Conservation (phyloP, 92 coral and sea anemone genomes). For the Muricea muricata region DNA sequence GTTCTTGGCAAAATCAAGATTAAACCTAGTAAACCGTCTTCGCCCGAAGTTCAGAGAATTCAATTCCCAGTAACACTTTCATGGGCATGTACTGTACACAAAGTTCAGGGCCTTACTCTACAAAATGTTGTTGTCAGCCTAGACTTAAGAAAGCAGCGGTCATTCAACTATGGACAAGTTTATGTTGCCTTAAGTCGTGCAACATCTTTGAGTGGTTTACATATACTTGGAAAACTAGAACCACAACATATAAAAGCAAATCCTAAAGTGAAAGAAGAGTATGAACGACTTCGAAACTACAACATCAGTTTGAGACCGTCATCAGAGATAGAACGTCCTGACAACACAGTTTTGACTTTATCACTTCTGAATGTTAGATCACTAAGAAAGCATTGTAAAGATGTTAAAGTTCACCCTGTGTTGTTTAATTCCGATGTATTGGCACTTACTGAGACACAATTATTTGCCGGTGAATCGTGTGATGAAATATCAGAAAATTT, state of each 20-base stretch:
- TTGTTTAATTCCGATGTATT: slow-evolving; percentile 49
- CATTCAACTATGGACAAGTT: no score
- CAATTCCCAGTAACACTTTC: no score
- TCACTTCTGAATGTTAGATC: slow-evolving; percentile 51
- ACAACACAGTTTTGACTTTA: not conserved
- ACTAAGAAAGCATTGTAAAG: slow-evolving; percentile 73
- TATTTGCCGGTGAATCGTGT: not conserved
- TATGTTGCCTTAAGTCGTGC: slow-evolving; percentile 74
- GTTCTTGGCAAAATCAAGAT: slow-evolving; percentile 64
- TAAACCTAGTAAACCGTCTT: slow-evolving; percentile 67
- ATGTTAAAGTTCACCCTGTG: slow-evolving; percentile 48
- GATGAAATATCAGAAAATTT: no score
- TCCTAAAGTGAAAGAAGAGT: slow-evolving; percentile 47
- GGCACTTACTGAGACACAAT: slow-evolving; percentile 66
- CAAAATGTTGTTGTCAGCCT: slow-evolving; percentile 67
- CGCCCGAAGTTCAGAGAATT: no score
- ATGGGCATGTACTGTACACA: no score
- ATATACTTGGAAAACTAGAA: slow-evolving; percentile 63
- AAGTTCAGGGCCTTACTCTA: no score
- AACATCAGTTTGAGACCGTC: not conserved
- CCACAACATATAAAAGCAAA: no score
- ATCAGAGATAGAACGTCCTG: not conserved
- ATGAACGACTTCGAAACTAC: not conserved
- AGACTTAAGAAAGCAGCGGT: slow-evolving; percentile 59
- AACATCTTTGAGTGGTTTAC: slow-evolving; percentile 59